These are phyloP conservation scores for Entomobrya multifasciata DNA, from an alignment of 2,888 invertebrate genomes.

Conservation along the genomic window DNA sequence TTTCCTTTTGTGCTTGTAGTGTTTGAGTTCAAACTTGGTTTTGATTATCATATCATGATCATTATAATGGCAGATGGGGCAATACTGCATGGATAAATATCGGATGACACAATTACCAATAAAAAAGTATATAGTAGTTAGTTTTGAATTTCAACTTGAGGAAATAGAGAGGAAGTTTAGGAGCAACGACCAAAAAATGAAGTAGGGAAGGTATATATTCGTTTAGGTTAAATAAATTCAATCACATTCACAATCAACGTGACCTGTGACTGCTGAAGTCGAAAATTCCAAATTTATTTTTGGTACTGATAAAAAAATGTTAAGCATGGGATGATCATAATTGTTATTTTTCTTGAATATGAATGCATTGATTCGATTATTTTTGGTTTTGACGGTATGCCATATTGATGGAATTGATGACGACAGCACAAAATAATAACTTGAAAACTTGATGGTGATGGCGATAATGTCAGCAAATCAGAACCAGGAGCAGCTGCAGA, in stretches of 20 bases:
- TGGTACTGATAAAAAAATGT: constrained; percentile 25
- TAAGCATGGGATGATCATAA: neutral
- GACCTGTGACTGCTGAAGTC: neutral
- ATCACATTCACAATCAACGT: neutral
- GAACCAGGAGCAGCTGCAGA: constrained; percentile 34
- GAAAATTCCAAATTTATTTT: constrained; percentile 12
- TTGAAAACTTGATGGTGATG: too few relatives aligned
- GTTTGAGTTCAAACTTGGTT: constrained; percentile 14
- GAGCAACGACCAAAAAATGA: neutral
- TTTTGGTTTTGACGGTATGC: neutral
- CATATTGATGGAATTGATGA: constrained; percentile 6
- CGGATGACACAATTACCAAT: constrained; percentile 26
- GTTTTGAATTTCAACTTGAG: neutral
- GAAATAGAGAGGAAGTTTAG: neutral
- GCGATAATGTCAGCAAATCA: neutral
- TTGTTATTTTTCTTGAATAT: neutral
- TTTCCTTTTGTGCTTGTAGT: too few relatives aligned
- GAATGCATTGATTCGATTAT: constrained; percentile 1
- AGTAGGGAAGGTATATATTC: too few relatives aligned
- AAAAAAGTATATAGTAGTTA: neutral
- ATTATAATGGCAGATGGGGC: constrained; percentile 41
- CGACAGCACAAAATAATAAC: neutral
- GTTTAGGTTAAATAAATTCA: too few relatives aligned
- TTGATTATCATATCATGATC: neutral
- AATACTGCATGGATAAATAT: constrained; percentile 25